Percentiles rank a stretch among this genome's conserved stretches.
Conservation (phyloP, 2,113 vertebrate species). For the Riparia riparia region DNA sequence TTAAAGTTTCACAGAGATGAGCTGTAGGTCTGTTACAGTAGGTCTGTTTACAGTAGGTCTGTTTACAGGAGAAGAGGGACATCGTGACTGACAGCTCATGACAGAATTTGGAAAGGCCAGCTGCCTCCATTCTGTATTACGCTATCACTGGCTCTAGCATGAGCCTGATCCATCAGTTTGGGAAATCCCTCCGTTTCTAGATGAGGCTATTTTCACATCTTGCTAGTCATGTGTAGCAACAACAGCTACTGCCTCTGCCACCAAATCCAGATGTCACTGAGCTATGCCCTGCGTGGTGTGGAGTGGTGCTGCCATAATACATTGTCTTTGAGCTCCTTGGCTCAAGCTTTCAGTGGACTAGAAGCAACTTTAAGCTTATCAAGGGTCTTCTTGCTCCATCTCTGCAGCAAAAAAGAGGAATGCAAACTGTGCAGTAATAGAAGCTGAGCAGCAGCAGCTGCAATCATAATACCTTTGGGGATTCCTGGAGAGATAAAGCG, state of each 20-base stretch:
- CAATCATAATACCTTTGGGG: background rate
- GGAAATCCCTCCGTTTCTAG: background rate
- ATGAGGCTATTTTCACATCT: background rate
- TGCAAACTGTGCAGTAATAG: background rate
- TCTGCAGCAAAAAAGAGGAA: background rate
- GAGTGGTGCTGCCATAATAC: rapidly evolving
- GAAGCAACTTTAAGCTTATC: background rate
- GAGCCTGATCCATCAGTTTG: background rate
- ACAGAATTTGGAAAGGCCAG: background rate
- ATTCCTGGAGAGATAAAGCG: background rate
- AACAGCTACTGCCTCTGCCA: background rate
- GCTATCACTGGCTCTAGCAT: background rate
- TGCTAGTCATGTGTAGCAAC: background rate
- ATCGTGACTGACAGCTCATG: background rate
- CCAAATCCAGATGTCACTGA: background rate
- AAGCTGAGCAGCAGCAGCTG: background rate
- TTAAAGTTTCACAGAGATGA: background rate
- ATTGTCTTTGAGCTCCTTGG: background rate
- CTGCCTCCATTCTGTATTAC: background rate
- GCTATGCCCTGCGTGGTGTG: background rate
- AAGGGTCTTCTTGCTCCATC: background rate
- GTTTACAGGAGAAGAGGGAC: background rate
- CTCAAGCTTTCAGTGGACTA: background rate
- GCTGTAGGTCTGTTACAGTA: slow-evolving; percentile 17
- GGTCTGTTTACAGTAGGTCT: slow-evolving; percentile 19